These are phyloP conservation scores for Xenus cinereus DNA, from an alignment of 2,113 vertebrate species.

Conservation along the genomic window DNA sequence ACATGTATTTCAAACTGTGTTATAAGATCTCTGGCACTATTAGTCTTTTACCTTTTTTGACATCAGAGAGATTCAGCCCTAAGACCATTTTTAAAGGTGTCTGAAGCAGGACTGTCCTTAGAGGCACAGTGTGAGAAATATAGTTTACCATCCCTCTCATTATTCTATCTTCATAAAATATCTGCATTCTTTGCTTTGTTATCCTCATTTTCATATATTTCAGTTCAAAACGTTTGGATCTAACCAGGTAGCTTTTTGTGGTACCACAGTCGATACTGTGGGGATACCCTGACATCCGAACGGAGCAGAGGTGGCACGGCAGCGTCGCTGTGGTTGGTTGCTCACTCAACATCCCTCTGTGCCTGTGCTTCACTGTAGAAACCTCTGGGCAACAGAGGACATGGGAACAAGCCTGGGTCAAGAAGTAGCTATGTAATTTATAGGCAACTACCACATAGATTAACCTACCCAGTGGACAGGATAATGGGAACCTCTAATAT, in stretches of 20 bases:
- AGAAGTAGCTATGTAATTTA: background rate
- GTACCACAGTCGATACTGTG: fast-evolving
- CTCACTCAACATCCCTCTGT: background rate
- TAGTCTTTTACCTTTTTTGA: background rate
- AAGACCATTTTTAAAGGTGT: background rate
- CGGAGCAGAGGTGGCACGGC: background rate
- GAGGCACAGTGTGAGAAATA: background rate
- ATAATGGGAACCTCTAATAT: background rate
- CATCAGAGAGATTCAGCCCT: background rate
- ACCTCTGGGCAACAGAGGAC: background rate
- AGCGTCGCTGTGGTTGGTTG: background rate
- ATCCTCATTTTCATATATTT: background rate
- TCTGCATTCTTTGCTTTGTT: background rate
- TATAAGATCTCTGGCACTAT: background rate
- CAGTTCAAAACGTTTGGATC: background rate
- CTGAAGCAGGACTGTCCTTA: background rate
- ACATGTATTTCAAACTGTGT: background rate
- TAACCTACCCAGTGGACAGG: background rate
- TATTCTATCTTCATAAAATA: background rate
- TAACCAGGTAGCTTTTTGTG: background rate
- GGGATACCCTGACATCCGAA: fast-evolving
- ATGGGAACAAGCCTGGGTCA: background rate
- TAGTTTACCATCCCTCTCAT: background rate
- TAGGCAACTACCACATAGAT: background rate
- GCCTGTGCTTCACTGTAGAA: background rate